Evolutionary conservation across 2,797 vertebrate species (phyloP), one percentile per base, ranked within the genome.

Genomic region (Acanthurus leucopareius): DNA sequence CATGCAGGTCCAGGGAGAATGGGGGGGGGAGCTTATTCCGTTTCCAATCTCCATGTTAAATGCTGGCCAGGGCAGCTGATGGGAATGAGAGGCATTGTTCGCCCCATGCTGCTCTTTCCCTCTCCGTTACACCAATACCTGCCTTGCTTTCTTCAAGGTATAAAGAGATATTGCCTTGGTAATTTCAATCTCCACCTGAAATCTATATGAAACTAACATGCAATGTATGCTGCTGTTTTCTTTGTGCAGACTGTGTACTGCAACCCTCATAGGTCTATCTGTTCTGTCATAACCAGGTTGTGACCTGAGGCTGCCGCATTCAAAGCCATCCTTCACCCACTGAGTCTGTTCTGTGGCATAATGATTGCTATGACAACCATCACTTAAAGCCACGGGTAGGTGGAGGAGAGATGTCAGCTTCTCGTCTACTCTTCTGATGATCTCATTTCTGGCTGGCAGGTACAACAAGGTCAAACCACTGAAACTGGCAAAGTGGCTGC

Each of bases 11-110:
- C 93, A 94, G 90, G 84, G 90, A 92, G 92, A 83, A 89, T 72
- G 90, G 93, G 91, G 88, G 85, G 88, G 87, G n/a, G 87, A 69
- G 91, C 86, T 93, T 94, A 94, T 95, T 95, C 91, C 90, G 85
- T 95, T 95, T 95, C 92, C 95, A 94, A 95, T 95, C 94, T 95
- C 95, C 91, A 95, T 95, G 95, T 94, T 95, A 95, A 95, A 95
- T 89, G 93, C 89, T 94, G 94, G 94, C 94, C 92, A 87, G 93
- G 92, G 90, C 92, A 87, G 94, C 91, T 91, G 92, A 93, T 93
- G 94, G 92, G 93, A 94, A 94, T 86, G 91, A 86, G 88, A 90
- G 84, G 92, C 89, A 94, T 94, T 94, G 95, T 95, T 94, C 92
- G 40, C 69, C 80, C 86, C 85, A 85, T 84, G 86, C 90, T 83